A percentile compares a stretch with the other conserved stretches of the same genome.
phyloP scores from a whole-genome alignment of 1,140 invertebrate genomes.

The Oreohelix idahoensis region DNA sequence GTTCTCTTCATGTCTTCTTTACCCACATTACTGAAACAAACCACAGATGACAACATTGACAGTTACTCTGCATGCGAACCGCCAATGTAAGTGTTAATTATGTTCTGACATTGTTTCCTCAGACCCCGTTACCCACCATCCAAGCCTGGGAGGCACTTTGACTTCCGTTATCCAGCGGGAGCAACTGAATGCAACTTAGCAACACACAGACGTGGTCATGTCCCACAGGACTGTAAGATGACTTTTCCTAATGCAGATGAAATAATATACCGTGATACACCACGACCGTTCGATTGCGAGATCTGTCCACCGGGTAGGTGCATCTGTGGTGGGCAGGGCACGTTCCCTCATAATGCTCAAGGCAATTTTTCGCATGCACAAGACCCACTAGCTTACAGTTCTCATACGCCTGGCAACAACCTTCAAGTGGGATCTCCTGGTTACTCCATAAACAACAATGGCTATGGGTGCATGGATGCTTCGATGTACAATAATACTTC shows the following conservation, averaged over 20 bases:
- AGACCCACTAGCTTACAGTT: background rate
- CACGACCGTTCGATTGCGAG: background rate
- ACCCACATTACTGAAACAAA: too few relatives aligned
- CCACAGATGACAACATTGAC: too few relatives aligned
- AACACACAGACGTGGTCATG: conserved; percentile 8
- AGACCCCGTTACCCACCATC: conserved; percentile 12
- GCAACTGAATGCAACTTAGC: background rate
- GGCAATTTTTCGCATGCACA: background rate
- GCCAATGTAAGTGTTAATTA: too few relatives aligned
- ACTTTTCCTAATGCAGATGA: background rate
- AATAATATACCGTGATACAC: background rate
- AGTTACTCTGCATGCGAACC: too few relatives aligned
- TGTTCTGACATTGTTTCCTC: background rate
- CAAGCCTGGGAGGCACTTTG: background rate
- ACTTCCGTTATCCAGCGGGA: conserved; percentile 18
- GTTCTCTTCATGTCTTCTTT: too few relatives aligned
- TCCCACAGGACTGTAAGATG: background rate
- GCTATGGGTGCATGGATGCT: background rate
- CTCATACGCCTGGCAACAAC: background rate
- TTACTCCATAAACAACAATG: background rate
- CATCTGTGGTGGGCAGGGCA: background rate
- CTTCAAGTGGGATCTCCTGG: background rate
- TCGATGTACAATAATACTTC: background rate
- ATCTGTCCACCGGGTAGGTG: background rate
- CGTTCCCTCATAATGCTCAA: background rate